These are phyloP conservation scores for Brienomyrus brachyistius DNA, from an alignment of 2,113 vertebrate genomes.

Conservation along the genomic window DNA sequence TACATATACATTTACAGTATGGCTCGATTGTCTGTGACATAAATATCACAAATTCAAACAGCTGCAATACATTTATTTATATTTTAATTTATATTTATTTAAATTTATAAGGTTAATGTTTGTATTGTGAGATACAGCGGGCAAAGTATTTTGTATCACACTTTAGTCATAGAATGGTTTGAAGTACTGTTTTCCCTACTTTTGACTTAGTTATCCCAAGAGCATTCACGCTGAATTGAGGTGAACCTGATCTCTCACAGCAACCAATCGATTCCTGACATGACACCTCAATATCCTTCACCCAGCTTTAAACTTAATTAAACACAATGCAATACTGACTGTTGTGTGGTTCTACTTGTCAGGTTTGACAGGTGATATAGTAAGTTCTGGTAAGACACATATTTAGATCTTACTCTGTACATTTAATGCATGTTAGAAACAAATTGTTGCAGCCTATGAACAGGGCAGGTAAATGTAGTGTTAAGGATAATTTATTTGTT, in stretches of 20 bases:
- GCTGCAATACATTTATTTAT: not conserved
- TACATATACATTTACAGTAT: not conserved
- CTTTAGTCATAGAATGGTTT: not conserved
- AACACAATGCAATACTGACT: not conserved
- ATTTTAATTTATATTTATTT: too few species aligned
- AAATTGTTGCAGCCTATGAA: not conserved
- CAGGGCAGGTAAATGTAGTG: not conserved
- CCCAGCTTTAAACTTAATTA: not conserved
- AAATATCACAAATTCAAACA: not conserved
- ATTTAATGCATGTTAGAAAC: not conserved
- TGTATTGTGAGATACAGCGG: not conserved
- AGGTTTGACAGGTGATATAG: not conserved
- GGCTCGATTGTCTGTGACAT: not conserved
- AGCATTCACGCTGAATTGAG: not conserved
- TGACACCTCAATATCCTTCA: not conserved
- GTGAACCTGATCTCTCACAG: not conserved
- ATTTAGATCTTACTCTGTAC: not conserved
- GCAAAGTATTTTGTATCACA: not conserved
- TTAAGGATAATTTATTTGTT: not conserved
- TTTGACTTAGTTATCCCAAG: not conserved
- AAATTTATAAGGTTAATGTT: not conserved
- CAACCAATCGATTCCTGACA: not conserved
- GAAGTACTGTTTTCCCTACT: not conserved
- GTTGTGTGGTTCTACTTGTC: not conserved
- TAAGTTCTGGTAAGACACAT: not conserved